These are phyloP conservation scores for Osedax fenrisi DNA, from an alignment of 2,888 invertebrate genomes.

Conservation along the genomic window DNA sequence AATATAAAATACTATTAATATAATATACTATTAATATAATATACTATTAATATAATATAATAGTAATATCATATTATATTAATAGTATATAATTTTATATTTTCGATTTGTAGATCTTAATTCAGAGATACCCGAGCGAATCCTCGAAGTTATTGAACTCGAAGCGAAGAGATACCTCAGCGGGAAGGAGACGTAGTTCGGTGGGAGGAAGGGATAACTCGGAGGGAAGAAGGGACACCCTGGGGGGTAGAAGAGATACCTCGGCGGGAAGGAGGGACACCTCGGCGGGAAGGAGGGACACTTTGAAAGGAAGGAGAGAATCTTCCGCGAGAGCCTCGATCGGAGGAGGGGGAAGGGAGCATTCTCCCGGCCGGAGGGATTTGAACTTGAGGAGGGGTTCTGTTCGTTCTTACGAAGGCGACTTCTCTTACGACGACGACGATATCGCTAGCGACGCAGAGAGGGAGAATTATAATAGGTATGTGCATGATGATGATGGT, in stretches of 20 bases:
- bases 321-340: background rate
- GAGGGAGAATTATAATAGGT: background rate
- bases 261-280: background rate
- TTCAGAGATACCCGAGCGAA: conserved; percentile 41
- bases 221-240: background rate
- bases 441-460: background rate
- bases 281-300: background rate
- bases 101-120: conserved; percentile 42
- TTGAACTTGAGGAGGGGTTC: too few relatives aligned
- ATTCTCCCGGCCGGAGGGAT: too few relatives aligned
- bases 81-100: too few relatives aligned
- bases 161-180: background rate
- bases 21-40: background rate
- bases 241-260: background rate
- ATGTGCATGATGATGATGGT: too few relatives aligned
- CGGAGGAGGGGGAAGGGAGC: too few relatives aligned
- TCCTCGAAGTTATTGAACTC: conserved; percentile 37
- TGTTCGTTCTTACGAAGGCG: background rate
- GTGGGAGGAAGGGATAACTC: background rate
- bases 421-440: background rate
- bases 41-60: too few relatives aligned
- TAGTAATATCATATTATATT: too few relatives aligned
- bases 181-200: background rate
- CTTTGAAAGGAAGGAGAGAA: background rate
- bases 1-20: background rate